A percentile compares a stretch with the other conserved stretches of the same genome.
These are phyloP conservation scores for Tylochromis polylepis DNA, from an alignment of 2,113 vertebrate species.

Conservation along the genomic window DNA sequence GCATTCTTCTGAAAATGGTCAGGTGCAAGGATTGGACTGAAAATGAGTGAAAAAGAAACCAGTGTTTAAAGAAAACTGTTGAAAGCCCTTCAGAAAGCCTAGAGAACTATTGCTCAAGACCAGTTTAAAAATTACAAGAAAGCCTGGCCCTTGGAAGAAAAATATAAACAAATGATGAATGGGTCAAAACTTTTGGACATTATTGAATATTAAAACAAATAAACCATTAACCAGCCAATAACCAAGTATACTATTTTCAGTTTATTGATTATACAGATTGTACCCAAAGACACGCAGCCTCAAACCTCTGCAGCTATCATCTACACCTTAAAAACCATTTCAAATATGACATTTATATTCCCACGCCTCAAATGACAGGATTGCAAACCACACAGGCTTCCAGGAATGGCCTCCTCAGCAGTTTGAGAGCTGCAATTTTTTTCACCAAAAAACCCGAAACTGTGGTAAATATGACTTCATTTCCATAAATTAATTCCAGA, in stretches of 20 bases:
- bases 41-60: not conserved
- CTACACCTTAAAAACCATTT: conserved; percentile 1
- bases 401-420: conserved; percentile 9
- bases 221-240: not conserved
- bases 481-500: conserved; percentile 47
- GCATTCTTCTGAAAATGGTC: not conserved
- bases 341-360: not conserved
- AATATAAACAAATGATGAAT: not conserved
- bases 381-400: not conserved
- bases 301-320: not conserved
- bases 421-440: not conserved
- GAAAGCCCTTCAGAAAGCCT: not conserved
- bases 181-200: not conserved
- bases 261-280: not conserved
- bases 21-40: not conserved
- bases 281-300: not conserved
- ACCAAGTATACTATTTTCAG: not conserved
- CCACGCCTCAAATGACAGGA: not conserved
- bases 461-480: conserved; percentile 20
- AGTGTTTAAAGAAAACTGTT: not conserved
- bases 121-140: not conserved
- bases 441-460: not conserved
- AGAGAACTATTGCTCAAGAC: not conserved
- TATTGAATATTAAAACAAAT: not conserved
- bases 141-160: not conserved